Base-by-base conservation (phyloP, 2,888 invertebrate genomes). In the Leucoma salicis region DNA sequence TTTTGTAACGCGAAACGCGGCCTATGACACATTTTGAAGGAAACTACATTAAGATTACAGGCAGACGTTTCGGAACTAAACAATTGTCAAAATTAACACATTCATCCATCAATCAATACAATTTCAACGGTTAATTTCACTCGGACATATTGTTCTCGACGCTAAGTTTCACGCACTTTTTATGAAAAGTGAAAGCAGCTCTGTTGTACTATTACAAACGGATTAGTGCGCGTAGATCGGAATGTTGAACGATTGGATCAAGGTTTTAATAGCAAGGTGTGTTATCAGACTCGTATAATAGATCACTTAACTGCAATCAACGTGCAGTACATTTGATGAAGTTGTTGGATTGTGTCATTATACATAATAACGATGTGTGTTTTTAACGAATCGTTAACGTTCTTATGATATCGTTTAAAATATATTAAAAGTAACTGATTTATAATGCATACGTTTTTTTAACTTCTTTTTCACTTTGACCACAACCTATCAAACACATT, bases 171-270 rank as follows among this genome's bases (percentile, higher is more conserved):
- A 58, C 55, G 43, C 37, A 42, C 46, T 52, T 50, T 50, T 49
- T 42, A 49, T 42, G 43, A 65, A n/a, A 62, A 66, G 62, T 60
- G 60, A 62, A 63, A 66, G 60, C 52, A 53, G 36, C 39, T 12
- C 47, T 42, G 34, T 47, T 44, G 35, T 24, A 32, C 28, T 25
- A 43, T 35, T 48, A 42, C 39, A 53, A 54, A 55, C 46, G 41
- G 50, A 53, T 46, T 53, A 41, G 40, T 42, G 35, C 46, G 42
- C 35, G 43, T 47, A 51, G 48, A 59, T 48, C 33, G 56, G 67
- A 66, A 66, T 65, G 59, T 35, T 37, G 31, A 29, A 31, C 10
- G 24, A 49, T 38, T 52, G 14, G 51, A 61, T 50, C 65, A 64
- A 63, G 62, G 59, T 25, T 49, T 15, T 14, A 24, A 12, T 34